Evolutionary conservation across 2,113 vertebrate species (phyloP), one percentile per base, ranked within the genome.

Genomic region (Leptocoma aspasia): DNA sequence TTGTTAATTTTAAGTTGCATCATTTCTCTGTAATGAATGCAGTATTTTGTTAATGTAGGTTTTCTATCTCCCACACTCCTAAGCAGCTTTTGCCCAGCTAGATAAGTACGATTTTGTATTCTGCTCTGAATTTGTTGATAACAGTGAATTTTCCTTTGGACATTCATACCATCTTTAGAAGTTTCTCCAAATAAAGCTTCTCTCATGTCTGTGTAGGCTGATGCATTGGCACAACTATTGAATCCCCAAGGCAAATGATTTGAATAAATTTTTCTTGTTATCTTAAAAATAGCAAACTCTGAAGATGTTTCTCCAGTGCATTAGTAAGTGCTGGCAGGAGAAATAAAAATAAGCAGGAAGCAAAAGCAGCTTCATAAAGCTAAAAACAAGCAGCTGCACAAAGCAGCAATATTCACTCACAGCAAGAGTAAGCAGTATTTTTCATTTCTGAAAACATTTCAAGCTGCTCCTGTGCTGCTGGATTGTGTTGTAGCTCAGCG

Each of bases 301-400:
- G 45, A 47, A 82, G 63, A 47, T 37, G 47, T 75, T 94, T 82
- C 84, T 85, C 22, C n/a, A 87, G 77, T 10, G 20, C 82, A 94
- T 68, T 28, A 93, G 57, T 39, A 44, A 72, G n/a, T 83, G 69
- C 85, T 95, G 86, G 71, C 81, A 69, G 35, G 50, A 82, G 56
- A 91, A 90, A 78, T 56, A 73, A 83, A 73, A 90, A 86, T 35
- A 92, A 92, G 64, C 57, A 83, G 86, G 88, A 93, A 90, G 82
- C 44, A 94, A 90, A 95, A 72, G 53, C 73, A 80, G 61, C 89
- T n/a, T n/a, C n/a, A n/a, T n/a, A n/a, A n/a, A n/a, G n/a, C n/a
- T n/a, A n/a, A 82, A 95, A 95, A 94, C 6, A 26, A 95, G 90
- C 82, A 94, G 86, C 90, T 89, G 79, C 89, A 81, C 47, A 53